Evolutionary conservation across 2,113 vertebrate species (phyloP).

Genomic region (Otus sunia): DNA sequence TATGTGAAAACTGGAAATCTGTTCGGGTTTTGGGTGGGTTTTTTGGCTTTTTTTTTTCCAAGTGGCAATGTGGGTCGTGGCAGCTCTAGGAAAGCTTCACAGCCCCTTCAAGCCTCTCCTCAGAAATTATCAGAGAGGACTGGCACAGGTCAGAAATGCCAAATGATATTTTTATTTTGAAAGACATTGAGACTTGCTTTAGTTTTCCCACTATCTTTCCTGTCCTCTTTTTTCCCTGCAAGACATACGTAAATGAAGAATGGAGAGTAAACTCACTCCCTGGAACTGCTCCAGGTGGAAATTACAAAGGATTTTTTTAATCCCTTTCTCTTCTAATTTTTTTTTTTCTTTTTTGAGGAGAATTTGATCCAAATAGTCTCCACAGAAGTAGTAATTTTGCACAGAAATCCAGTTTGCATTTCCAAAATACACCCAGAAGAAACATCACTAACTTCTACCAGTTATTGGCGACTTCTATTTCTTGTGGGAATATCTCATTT

Average conservation of each 20-base stretch:
- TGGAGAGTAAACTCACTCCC: background rate
- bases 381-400: background rate
- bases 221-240: background rate
- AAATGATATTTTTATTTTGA: background rate
- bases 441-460: background rate
- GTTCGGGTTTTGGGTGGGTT: background rate
- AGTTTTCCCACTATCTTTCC: background rate
- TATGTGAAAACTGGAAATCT: background rate
- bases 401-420: background rate
- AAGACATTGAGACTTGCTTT: background rate
- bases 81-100: background rate
- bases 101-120: background rate
- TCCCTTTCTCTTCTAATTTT: background rate
- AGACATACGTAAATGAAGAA: background rate
- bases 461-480: accelerated
- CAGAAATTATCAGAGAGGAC: background rate
- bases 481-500: background rate
- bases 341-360: background rate
- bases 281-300: background rate
- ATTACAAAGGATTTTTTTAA: background rate
- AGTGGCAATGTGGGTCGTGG: accelerated
- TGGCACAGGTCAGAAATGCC: background rate
- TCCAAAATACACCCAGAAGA: background rate
- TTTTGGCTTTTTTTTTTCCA: background rate
- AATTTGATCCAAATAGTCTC: background rate